A percentile compares a stretch with the other conserved stretches of the same genome.
phyloP scores from a whole-genome alignment of 2,888 invertebrate genomes.

The Pasiphila rectangulata region DNA sequence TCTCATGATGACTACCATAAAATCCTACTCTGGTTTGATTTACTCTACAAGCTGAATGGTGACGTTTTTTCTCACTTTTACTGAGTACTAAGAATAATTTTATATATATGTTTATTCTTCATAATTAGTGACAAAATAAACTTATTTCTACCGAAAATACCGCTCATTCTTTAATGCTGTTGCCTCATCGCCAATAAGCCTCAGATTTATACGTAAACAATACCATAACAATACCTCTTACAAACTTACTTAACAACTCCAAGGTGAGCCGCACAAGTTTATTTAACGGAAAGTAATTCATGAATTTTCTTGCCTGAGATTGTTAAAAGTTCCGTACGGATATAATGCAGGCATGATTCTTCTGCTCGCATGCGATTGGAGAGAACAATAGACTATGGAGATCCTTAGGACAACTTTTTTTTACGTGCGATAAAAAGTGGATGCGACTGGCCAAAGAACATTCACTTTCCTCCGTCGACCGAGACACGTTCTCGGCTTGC shows the following conservation, averaged over 20 bases:
- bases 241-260: conserved; percentile 9
- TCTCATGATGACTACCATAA: no score
- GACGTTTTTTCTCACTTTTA: no score
- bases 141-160: no score
- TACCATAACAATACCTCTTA: not conserved
- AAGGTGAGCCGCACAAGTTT: conserved; percentile 17
- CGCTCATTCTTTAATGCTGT: not conserved
- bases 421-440: not conserved
- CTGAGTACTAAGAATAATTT: no score
- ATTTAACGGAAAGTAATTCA: conserved; percentile 33
- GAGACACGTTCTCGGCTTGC: no score
- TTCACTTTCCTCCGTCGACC: no score
- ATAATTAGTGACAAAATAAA: no score
- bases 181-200: not conserved
- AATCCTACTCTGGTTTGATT: no score
- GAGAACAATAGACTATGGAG: not conserved
- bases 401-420: not conserved
- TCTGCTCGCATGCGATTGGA: conserved; percentile 26
- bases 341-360: conserved; percentile 38
- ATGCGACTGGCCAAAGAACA: no score
- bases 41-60: no score
- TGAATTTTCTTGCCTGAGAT: conserved; percentile 39
- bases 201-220: not conserved
- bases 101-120: no score
- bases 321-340: conserved; percentile 50